These are phyloP conservation scores for Petrocephalus zakoni DNA, from an alignment of 2,113 vertebrate genomes.

Conservation along the genomic window DNA sequence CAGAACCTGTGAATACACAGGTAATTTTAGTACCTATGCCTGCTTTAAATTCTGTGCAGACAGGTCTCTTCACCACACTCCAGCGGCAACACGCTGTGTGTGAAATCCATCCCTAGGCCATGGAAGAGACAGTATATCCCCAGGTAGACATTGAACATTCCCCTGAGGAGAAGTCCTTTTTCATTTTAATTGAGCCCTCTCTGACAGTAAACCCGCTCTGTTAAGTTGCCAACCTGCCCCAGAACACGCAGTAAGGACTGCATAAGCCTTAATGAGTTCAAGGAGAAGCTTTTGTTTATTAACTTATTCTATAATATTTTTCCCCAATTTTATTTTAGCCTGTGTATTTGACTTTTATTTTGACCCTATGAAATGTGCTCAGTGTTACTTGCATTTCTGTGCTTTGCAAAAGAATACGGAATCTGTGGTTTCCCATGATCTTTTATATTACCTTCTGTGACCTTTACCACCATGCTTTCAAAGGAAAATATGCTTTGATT, in stretches of 20 bases:
- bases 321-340: not conserved
- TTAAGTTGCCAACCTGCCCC: not conserved
- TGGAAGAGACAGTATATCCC: not conserved
- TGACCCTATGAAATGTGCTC: not conserved
- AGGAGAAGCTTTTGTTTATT: slow-evolving; percentile 9
- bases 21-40: not conserved
- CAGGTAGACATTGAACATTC: not conserved
- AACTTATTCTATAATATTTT: not conserved
- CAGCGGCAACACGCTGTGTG: slow-evolving; percentile 2
- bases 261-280: slow-evolving; percentile 21
- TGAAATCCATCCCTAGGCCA: not conserved
- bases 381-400: not conserved
- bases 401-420: not conserved
- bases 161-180: not conserved
- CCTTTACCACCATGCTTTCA: slow-evolving; percentile 5
- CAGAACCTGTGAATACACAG: not conserved
- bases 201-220: not conserved
- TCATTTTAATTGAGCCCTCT: not conserved
- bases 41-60: slow-evolving; percentile 19
- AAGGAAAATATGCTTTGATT: not conserved
- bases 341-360: slow-evolving; percentile 7
- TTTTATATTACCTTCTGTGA: not conserved
- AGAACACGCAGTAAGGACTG: not conserved
- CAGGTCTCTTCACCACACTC: slow-evolving; percentile 11
- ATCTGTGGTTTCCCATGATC: not conserved